phyloP scores from a whole-genome alignment of 1,140 invertebrate species.

The Macrobrachium rosenbergii region DNA sequence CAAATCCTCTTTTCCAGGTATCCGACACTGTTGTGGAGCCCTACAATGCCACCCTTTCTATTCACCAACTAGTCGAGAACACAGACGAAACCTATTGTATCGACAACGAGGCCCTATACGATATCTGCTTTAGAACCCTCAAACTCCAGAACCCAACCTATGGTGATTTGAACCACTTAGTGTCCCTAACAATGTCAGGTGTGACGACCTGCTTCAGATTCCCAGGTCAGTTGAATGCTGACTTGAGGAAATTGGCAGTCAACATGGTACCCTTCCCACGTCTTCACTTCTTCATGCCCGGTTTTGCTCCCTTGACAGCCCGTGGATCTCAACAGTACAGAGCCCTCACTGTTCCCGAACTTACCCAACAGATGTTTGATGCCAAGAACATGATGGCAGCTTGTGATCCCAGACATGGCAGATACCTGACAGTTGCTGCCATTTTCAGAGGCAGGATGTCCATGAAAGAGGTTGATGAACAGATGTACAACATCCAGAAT shows the following conservation, averaged over 20 bases:
- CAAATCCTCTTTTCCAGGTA: conserved; percentile 25
- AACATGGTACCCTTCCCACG: conserved; percentile 61
- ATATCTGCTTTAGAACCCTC: conserved; percentile 56
- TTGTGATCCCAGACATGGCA: conserved; percentile 49
- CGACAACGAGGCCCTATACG: conserved; percentile 53
- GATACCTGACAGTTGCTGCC: conserved; percentile 52
- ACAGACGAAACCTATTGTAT: conserved; percentile 59
- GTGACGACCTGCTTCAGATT: conserved; percentile 58
- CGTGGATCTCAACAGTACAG: conserved; percentile 57
- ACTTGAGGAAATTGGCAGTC: conserved; percentile 51
- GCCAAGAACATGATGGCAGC: conserved; percentile 63
- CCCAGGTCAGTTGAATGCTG: conserved; percentile 55
- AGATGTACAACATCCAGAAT: conserved; percentile 59
- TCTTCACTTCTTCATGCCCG: conserved; percentile 61
- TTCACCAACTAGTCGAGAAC: conserved; percentile 56
- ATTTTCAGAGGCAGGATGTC: conserved; percentile 59
- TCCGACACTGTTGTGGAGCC: conserved; percentile 57
- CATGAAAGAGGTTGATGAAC: conserved; percentile 59
- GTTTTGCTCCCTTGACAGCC: conserved; percentile 53
- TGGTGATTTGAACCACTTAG: conserved; percentile 55
- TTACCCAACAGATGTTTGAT: conserved; percentile 58
- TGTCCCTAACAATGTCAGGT: conserved; percentile 60
- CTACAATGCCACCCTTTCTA: conserved; percentile 57
- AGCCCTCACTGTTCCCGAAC: conserved; percentile 55
- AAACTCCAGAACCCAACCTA: conserved; percentile 57